Base-by-base conservation (phyloP, 1,140 invertebrate species). In the Agrilus planipennis region DNA sequence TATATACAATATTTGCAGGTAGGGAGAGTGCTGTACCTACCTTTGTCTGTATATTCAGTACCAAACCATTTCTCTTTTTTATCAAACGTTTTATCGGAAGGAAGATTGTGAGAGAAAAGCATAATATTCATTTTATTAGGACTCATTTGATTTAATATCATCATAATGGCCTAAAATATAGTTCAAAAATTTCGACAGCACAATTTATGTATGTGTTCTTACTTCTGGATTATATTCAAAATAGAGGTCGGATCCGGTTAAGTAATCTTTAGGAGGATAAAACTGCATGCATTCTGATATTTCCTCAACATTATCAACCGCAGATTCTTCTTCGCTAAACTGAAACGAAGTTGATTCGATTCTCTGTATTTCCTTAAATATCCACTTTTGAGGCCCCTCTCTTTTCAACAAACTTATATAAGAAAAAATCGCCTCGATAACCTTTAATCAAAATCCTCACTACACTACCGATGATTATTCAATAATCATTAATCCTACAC, bases 241-340 rank as follows among this genome's bases (percentile, higher is more conserved):
- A 57, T 79, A 79, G 0, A 91, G 58, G 39, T 78, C 70, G 17
- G 69, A 68, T 1, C 83, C 86, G 14, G 76, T 79, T 16, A 95
- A 69, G 51, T 87, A 86, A 57, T 91, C 77, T 53, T 76, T 65
- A 0, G 83, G 72, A 1, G 78, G 73, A 61, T 76, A 91, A 49
- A 76, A 72, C 31, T 89, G 85, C 80, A 89, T 88, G 39, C 75
- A 77, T 57, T 88, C 76, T 18, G 74, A 73, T 9, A 92, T 46
- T 12, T 72, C 63, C 65, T 88, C 81, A 0, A 89, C 87, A 53
- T 88, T 79, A n/a, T 89, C 81, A 1, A 72, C 63, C 0, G 87
- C 72, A 22, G 71, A 64, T 9, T 66, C 65, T 54, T 89, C 83
- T 21, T 81, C 70, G 14, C 68, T 60, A 55, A 79, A 88, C 42